These are phyloP conservation scores for Mesoclemmys tuberculata DNA, from an alignment of 2,113 vertebrate species.

Conservation along the genomic window DNA sequence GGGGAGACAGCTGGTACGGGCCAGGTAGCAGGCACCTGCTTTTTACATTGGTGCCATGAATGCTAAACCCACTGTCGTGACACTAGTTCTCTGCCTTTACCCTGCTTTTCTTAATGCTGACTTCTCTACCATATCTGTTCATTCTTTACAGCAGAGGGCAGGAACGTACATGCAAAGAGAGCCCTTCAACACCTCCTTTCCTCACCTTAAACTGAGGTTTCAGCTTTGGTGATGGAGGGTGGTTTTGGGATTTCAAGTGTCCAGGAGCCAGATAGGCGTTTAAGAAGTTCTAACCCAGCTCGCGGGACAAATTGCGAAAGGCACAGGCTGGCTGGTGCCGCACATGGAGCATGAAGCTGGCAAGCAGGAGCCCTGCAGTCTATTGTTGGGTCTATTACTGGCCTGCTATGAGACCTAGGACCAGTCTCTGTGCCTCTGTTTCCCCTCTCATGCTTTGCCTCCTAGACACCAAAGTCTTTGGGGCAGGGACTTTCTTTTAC, in stretches of 20 bases:
- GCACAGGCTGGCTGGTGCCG: no score
- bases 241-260: neutral
- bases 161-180: neutral
- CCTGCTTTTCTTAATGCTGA: neutral
- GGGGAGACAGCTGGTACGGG: neutral
- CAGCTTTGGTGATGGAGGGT: no score
- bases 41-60: neutral
- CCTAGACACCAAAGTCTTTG: neutral
- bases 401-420: neutral
- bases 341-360: neutral
- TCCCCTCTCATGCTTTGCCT: neutral
- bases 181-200: no score
- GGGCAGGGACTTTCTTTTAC: rapidly evolving
- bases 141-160: neutral
- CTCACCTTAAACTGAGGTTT: no score
- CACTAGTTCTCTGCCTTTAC: neutral
- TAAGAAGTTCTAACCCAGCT: neutral
- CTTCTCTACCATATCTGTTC: no score
- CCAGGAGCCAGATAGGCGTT: neutral
- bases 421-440: neutral
- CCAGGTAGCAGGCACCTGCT: neutral
- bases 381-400: neutral
- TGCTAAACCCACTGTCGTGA: neutral
- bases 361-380: rapidly evolving
- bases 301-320: neutral